Evolutionary conservation across 2,888 invertebrate species (phyloP), one percentile per base, ranked within the genome.

Genomic region (Malthinus seriepunctatus): DNA sequence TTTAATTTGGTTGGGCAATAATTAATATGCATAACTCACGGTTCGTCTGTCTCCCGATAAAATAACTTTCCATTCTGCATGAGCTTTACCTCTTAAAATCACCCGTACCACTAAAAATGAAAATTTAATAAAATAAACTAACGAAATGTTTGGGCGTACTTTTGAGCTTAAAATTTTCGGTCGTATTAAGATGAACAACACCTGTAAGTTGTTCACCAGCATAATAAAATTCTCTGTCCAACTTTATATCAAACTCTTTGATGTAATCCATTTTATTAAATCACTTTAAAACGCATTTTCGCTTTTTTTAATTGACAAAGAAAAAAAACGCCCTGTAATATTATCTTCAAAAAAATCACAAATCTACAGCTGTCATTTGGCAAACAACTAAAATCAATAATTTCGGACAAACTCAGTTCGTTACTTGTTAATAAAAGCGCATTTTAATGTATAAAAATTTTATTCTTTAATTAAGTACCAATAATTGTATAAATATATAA

Each of bases 11-110:
- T n/a, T n/a, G n/a, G n/a, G n/a, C n/a, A n/a, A n/a, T n/a, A n/a
- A n/a, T n/a, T 23, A 51, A 6, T 9, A 5, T 9, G 12, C 10
- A 49, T 23, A 45, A 67, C 73, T 73, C 56, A 90, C 86, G 39
- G 88, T 88, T 63, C 88, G 77, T 66, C 88, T 76, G 71, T 90
- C 90, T 0, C 90, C 90, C 23, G 88, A 87, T 44, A 89, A 82
- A 63, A 88, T 81, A 35, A 90, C 86, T 77, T 89, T 89, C 88
- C 89, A 88, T 75, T 90, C 89, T 0, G 87, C 88, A 68, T 90
- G 89, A 1, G 88, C 89, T 76, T 88, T 88, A 1, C 90, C 90
- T 44, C 89, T 79, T 53, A 90, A 77, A 39, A 88, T 82, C n/a
- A 89, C 85, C 46, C 88, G 82, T 62, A 90, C 84, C 47, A 84